phyloP scores from a whole-genome alignment of 2,113 vertebrate species.

The Lates calcarifer region DNA sequence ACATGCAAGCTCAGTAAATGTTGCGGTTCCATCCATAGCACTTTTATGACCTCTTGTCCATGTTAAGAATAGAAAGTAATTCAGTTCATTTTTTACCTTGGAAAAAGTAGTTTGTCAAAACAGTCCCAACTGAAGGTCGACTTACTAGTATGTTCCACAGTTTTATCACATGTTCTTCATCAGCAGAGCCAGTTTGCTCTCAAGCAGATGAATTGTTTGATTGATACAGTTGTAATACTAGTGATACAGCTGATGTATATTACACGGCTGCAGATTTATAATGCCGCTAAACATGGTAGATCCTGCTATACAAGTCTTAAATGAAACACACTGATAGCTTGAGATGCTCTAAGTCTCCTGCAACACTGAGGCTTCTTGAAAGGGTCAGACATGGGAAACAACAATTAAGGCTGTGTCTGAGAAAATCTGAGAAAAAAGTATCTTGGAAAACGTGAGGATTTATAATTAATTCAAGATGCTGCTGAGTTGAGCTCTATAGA shows the following conservation, averaged over 20 bases:
- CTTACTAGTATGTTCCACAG: not conserved
- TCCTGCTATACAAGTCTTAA: too few relatives aligned
- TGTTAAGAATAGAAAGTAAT: not conserved
- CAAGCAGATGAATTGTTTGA: not conserved
- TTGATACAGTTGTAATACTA: not conserved
- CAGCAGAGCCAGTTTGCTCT: not conserved
- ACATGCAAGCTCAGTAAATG: conserved; percentile 11
- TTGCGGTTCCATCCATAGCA: conserved; percentile 4
- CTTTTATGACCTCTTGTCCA: not conserved
- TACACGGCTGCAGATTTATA: not conserved
- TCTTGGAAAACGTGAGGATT: conserved; percentile 29
- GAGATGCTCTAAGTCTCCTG: not conserved
- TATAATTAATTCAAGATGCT: conserved; percentile 17
- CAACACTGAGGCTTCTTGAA: not conserved
- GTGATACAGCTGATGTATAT: not conserved
- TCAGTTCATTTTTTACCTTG: too few relatives aligned
- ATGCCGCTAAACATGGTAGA: not conserved
- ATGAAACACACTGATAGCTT: conserved; percentile 3
- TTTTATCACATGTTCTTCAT: not conserved
- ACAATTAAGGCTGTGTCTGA: conserved; percentile 1
- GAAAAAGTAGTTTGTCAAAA: too few relatives aligned
- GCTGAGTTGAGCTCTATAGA: not conserved
- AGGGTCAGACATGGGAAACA: not conserved
- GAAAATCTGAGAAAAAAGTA: not conserved
- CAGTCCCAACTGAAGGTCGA: too few relatives aligned